phyloP scores from a whole-genome alignment of 2,113 vertebrate genomes.

The Clupea harengus region DNA sequence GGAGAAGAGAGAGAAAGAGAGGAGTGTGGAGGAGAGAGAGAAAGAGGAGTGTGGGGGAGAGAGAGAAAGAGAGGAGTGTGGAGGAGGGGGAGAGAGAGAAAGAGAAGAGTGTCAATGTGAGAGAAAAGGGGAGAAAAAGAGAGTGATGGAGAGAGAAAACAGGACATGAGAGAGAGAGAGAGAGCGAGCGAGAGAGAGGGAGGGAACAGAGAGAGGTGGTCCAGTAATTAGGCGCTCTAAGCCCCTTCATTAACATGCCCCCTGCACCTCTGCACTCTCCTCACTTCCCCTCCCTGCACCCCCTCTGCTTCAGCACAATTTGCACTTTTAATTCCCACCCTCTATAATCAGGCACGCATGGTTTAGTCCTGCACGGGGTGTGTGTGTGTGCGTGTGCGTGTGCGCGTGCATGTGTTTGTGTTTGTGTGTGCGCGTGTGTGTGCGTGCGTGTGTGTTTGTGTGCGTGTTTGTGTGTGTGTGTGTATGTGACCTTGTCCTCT shows the following conservation, averaged over 20 bases:
- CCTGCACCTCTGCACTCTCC: slow-evolving; percentile 43
- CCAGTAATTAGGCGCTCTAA: slow-evolving; percentile 67
- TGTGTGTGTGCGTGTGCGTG: slow-evolving; percentile 25
- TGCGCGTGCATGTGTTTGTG: not conserved
- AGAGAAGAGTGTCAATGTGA: too few species aligned
- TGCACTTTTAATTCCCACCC: slow-evolving; percentile 68
- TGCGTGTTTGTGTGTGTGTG: not conserved
- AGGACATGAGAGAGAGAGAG: not conserved
- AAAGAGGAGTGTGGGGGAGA: too few species aligned
- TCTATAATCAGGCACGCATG: slow-evolving; percentile 62
- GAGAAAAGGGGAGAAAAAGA: too few species aligned
- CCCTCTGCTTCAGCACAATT: slow-evolving; percentile 57
- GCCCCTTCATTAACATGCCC: slow-evolving; percentile 68
- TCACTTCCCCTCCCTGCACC: slow-evolving; percentile 52
- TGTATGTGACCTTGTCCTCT: not conserved
- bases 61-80: too few species aligned
- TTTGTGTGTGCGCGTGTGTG: not conserved
- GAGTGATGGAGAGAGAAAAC: too few species aligned
- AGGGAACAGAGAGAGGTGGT: slow-evolving; percentile 44
- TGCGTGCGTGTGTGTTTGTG: not conserved
- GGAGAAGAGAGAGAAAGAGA: too few species aligned
- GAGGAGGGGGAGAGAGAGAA: too few species aligned
- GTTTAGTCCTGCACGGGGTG: slow-evolving; percentile 50
- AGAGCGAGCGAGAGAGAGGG: not conserved
- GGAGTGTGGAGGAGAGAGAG: too few species aligned